Evolutionary conservation across 2,113 vertebrate species (phyloP), one percentile per base, ranked within the genome.

Genomic region (Nesoenas mayeri): DNA sequence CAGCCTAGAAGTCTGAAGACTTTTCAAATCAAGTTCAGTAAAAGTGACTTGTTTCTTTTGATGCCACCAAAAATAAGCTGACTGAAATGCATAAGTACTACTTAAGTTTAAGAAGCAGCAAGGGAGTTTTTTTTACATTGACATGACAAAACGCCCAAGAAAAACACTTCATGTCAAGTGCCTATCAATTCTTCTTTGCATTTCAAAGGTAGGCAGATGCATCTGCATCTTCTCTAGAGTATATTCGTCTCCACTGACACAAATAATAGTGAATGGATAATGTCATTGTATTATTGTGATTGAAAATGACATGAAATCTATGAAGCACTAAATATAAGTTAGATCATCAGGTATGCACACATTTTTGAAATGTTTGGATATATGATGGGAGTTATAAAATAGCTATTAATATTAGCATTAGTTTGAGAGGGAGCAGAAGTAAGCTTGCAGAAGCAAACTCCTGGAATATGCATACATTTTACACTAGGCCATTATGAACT

Each of bases 181-280:
- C 22, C 72, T 78, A 74, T 96, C 75, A 86, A 36, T 83, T 85
- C 19, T 40, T 89, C 91, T 90, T 74, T 91, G 38, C 85, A 86
- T 93, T 93, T 94, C 75, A 94, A 78, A 94, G 34, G 42, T 60
- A 95, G 64, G 75, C 79, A 96, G 88, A 93, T 20, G 22, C 6
- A 65, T n/a, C 47, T 91, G 34, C 51, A 93, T 50, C 75, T 94
- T 90, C 70, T 74, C 48, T 91, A 50, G 38, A 62, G 20, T 36
- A 74, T 51, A 84, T 80, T 91, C 16, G 32, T 93, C 72, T 93
- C 78, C 56, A 53, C 21, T 94, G 92, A 48, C 82, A 70, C 32
- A 88, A 86, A 90, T 91, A 93, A 93, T 78, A 88, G 29, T 48
- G 67, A 70, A 88, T 38, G 10, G 48, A 64, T 89, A 78, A 95